Percentiles rank a stretch among this genome's conserved stretches.
phyloP scores from a whole-genome alignment of 2,888 invertebrate genomes.

The Himalopsyche anomala region DNA sequence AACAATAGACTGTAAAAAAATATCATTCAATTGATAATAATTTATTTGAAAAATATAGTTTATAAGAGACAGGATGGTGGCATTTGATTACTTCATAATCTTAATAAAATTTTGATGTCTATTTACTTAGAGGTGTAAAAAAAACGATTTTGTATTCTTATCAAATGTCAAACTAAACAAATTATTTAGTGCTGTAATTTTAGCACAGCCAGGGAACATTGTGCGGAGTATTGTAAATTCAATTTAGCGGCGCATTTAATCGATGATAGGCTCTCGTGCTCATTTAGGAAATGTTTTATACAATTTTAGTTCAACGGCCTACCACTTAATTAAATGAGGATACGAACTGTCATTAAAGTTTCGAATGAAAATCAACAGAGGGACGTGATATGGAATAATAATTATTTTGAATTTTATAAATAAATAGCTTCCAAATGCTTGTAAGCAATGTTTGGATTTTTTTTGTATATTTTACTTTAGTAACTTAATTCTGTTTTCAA shows the following conservation, averaged over 20 bases:
- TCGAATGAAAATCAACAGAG: conserved; percentile 5
- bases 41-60: too few relatives aligned
- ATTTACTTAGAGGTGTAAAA: conserved; percentile 37
- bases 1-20: too few relatives aligned
- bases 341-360: conserved; percentile 5
- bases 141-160: conserved; percentile 21
- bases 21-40: too few relatives aligned
- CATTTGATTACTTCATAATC: conserved; percentile 27
- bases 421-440: conserved; percentile 5
- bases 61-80: not conserved
- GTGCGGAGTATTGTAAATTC: conserved; percentile 11
- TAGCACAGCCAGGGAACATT: not conserved
- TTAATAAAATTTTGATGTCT: conserved; percentile 48
- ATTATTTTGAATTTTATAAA: not conserved
- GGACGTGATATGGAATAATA: not conserved
- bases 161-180: conserved; percentile 32
- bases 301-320: conserved; percentile 13
- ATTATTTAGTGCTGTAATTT: conserved; percentile 6
- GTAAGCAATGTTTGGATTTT: not conserved
- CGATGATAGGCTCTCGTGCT: not conserved
- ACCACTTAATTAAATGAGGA: conserved; percentile 13
- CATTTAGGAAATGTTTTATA: conserved; percentile 4
- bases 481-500: not conserved
- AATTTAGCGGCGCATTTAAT: not conserved
- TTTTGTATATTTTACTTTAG: not conserved